phyloP scores from a whole-genome alignment of 2,797 vertebrate species.

The Aselliscus stoliczkanus region DNA sequence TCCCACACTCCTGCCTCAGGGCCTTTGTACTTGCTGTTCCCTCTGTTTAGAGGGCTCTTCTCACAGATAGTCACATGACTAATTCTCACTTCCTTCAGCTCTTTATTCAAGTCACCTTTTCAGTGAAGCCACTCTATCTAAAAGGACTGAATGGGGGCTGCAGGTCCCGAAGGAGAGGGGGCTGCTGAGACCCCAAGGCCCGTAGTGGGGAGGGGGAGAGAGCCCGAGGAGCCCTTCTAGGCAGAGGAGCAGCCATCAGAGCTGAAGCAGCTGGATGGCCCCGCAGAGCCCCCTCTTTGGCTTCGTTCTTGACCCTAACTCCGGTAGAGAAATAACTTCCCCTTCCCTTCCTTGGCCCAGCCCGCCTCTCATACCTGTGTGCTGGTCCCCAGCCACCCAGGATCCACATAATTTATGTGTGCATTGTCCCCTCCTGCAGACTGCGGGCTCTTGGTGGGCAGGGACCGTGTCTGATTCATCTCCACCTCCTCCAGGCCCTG shows the following conservation, averaged over 20 bases:
- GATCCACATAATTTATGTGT: constrained; percentile 23
- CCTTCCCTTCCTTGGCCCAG: not conserved
- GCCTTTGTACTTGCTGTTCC: not conserved
- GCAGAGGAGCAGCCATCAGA: not conserved
- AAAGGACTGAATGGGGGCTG: not conserved
- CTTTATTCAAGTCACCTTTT: not conserved
- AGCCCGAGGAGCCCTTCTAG: not conserved
- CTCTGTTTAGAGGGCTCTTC: not conserved
- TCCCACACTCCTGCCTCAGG: not conserved
- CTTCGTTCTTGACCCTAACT: not conserved
- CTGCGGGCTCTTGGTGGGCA: constrained; percentile 42
- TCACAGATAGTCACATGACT: not conserved
- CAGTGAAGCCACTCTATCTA: not conserved
- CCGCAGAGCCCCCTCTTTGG: not conserved
- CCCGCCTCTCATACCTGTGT: not conserved
- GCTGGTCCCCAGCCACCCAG: not conserved
- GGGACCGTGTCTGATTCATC: constrained; percentile 69
- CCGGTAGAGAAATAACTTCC: not conserved
- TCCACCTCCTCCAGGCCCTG: constrained; percentile 39
- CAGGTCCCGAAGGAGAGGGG: not conserved
- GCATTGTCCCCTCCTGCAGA: constrained; percentile 27
- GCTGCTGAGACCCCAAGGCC: not conserved
- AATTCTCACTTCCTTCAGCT: not conserved
- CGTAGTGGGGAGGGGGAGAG: not conserved
- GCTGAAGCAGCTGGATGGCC: not conserved